Percentiles rank a stretch among this genome's conserved stretches.
phyloP scores from a whole-genome alignment of 2,113 vertebrate species.

The Halcyon senegalensis region DNA sequence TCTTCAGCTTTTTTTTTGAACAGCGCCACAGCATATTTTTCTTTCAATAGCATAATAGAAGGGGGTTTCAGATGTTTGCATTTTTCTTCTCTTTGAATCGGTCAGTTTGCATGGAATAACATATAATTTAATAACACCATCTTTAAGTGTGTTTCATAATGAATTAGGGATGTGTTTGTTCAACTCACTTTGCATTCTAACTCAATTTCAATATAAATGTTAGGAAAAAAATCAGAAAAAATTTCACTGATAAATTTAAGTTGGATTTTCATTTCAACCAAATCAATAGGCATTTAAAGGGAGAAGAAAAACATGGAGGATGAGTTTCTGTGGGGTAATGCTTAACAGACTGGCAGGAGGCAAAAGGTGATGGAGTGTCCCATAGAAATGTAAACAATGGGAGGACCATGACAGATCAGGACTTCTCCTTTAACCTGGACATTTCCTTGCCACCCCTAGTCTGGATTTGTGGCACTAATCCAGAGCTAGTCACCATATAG shows the following conservation, averaged over 20 bases:
- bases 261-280: neutral
- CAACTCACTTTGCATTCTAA: neutral
- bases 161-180: neutral
- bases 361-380: neutral
- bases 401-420: neutral
- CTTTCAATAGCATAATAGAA: slow-evolving; percentile 30
- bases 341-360: neutral
- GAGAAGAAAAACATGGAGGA: neutral
- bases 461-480: neutral
- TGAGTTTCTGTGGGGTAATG: neutral
- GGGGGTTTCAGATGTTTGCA: neutral
- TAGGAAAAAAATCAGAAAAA: neutral
- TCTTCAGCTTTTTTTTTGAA: slow-evolving; percentile 2
- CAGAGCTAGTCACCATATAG: neutral
- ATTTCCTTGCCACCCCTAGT: neutral
- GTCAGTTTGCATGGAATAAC: slow-evolving; percentile 19
- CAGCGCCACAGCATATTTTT: slow-evolving; percentile 6
- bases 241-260: neutral
- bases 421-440: neutral
- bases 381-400: neutral
- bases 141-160: neutral
- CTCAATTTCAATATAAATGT: neutral
- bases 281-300: neutral
- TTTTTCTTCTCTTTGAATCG: slow-evolving; percentile 2
- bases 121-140: slow-evolving; percentile 31